Evolutionary conservation across 2,888 invertebrate genomes (phyloP), one percentile per base, ranked within the genome.

Genomic region (Lasioglossum figueresi): DNA sequence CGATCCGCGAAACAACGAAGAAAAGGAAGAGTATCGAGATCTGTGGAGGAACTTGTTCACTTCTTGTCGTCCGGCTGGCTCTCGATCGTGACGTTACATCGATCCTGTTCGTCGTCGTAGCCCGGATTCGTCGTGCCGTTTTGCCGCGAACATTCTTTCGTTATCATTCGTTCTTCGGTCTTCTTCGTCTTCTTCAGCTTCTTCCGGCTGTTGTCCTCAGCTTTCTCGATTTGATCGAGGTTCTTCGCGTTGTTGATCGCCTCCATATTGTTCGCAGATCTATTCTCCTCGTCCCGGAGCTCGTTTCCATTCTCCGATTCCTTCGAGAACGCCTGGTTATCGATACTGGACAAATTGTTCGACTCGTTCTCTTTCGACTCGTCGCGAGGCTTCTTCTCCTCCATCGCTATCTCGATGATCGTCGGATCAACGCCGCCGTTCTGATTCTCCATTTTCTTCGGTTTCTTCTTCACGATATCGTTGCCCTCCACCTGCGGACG

Each of bases 381-480:
- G 59, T 59, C 27, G 27, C 52, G 8, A 23, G 23, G 23, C 34
- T 87, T 86, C 76, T 88, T 88, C 76, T 92, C 91, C 14, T 89
- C 88, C 19, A 88, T 31, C 1, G 70, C 88, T 63, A 90, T 76
- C 70, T 91, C 90, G 8, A 88, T 88, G n/a, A 79, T 76, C 2
- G 84, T 86, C 19, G 82, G 86, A 4, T 91, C 90, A 2, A 89
- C 45, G 0, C 83, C 90, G 34, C 83, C 90, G 34, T 90, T 89
- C 3, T 85, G 84, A 0, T 80, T 63, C 12, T 76, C 66, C 2
- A 78, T 31, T n/a, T 85, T 90, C 81, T 95, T 93, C 3, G 95
- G 95, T 88, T 96, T 96, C 91, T 96, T 96, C 92, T 96, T 96
- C 80, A 96, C 96, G 90, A 96, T 96, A 91, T 96, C 96, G 91